Conservation (phyloP, 2,113 vertebrate species). For the Periophthalmodon schlosseri region DNA sequence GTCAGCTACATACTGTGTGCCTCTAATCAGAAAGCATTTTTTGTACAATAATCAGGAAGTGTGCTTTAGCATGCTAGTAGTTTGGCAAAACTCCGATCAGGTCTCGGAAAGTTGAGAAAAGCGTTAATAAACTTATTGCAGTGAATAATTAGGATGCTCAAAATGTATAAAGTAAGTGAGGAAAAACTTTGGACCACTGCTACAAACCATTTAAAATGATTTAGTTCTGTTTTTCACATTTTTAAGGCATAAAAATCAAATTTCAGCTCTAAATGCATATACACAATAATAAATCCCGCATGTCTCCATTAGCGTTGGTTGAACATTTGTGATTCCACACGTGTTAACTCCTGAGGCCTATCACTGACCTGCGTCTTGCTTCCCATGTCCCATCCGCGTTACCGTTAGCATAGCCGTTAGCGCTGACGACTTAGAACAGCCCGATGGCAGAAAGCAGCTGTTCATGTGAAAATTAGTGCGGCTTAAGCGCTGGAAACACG, state of each 20-base stretch:
- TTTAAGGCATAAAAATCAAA: neutral
- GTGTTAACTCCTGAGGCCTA: neutral
- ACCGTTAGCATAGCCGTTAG: slow-evolving; percentile 13
- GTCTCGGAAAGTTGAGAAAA: too few species aligned
- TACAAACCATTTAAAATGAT: too few species aligned
- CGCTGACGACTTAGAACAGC: slow-evolving; percentile 29
- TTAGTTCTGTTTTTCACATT: too few species aligned
- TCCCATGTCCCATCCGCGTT: slow-evolving; percentile 19
- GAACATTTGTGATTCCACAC: neutral
- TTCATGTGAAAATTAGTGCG: slow-evolving; percentile 27
- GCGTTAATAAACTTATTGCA: too few species aligned
- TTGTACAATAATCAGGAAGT: too few species aligned
- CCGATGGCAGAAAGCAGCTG: slow-evolving; percentile 24
- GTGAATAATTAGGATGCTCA: too few species aligned
- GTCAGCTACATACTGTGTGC: too few species aligned
- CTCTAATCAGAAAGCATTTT: too few species aligned
- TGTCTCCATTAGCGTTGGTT: neutral
- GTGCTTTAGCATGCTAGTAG: too few species aligned
- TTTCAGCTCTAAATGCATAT: neutral
- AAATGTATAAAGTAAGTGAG: too few species aligned
- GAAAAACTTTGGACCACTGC: too few species aligned
- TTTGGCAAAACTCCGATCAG: too few species aligned
- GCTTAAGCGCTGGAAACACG: slow-evolving; percentile 32
- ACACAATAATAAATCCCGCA: neutral
- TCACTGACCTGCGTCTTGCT: slow-evolving; percentile 21